Evolutionary conservation across 2,797 vertebrate genomes (phyloP).

Genomic region (Tragelaphus oryx): DNA sequence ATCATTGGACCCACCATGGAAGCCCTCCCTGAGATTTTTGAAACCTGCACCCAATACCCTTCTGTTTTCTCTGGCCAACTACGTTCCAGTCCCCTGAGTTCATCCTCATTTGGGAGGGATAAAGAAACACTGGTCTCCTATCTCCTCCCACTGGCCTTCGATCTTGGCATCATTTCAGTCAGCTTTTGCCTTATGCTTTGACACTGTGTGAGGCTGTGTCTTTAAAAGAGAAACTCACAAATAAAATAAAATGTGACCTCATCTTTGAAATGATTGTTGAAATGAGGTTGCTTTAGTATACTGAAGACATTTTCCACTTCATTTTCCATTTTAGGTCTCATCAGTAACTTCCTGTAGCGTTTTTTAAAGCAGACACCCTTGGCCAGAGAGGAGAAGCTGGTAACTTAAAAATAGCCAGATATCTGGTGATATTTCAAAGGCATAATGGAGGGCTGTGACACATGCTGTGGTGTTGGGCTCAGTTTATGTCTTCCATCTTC

Average conservation of each 20-base stretch:
- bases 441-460: conserved; percentile 60
- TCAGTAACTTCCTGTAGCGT: conserved; percentile 60
- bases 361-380: conserved; percentile 70
- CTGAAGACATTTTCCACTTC: background rate
- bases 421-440: conserved; percentile 73
- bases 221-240: background rate
- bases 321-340: conserved; percentile 36
- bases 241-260: background rate
- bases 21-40: background rate
- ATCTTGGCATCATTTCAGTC: background rate
- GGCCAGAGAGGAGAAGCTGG: conserved; percentile 70
- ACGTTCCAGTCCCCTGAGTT: background rate
- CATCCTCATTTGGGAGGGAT: background rate
- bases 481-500: conserved; percentile 70
- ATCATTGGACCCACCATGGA: background rate
- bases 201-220: background rate
- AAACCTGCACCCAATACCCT: background rate
- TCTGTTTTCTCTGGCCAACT: background rate
- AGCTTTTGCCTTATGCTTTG: background rate
- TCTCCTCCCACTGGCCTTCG: background rate
- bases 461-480: conserved; percentile 53
- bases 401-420: conserved; percentile 75
- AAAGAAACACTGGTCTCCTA: background rate
- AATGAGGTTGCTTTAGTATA: background rate
- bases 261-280: background rate